These are phyloP conservation scores for Xanthia icteritia DNA, from an alignment of 2,888 invertebrate genomes.

Conservation along the genomic window DNA sequence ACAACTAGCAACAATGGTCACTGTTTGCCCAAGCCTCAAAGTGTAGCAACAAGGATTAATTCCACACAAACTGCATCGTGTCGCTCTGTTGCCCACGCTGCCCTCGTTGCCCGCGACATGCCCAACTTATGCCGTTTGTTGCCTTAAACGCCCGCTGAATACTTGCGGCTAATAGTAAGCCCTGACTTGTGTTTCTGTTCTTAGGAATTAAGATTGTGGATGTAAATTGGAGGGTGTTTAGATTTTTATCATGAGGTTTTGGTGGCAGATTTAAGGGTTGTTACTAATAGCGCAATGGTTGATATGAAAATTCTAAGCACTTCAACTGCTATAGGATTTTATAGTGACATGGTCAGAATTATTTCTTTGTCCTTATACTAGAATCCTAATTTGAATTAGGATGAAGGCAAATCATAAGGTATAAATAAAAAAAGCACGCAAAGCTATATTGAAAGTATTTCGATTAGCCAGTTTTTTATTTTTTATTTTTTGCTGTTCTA, in stretches of 20 bases:
- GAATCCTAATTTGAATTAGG: too few species aligned
- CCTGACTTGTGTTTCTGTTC: constrained; percentile 40
- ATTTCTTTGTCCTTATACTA: too few species aligned
- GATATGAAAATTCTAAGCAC: too few species aligned
- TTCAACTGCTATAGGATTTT: too few species aligned
- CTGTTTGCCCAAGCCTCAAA: constrained; percentile 54
- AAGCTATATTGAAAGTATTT: too few species aligned
- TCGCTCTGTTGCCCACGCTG: constrained; percentile 49
- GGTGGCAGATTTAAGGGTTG: too few species aligned
- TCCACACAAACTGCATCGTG: constrained; percentile 72
- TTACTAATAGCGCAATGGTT: too few species aligned
- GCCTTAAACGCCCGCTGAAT: constrained; percentile 48
- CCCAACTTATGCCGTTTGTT: constrained; percentile 70
- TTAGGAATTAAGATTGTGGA: constrained; percentile 38
- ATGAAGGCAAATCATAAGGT: too few species aligned
- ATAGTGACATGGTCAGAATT: too few species aligned
- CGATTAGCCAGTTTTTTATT: too few species aligned
- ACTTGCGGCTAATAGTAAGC: constrained; percentile 59
- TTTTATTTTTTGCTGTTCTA: too few species aligned
- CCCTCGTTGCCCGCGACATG: constrained; percentile 52
- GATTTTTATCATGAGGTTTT: not conserved
- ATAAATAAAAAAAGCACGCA: too few species aligned
- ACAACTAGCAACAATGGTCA: constrained; percentile 22
- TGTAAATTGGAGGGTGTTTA: not conserved
- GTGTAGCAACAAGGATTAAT: constrained; percentile 78